phyloP scores from a whole-genome alignment of 2,888 invertebrate genomes.

The Lasioglossum lativentre region DNA sequence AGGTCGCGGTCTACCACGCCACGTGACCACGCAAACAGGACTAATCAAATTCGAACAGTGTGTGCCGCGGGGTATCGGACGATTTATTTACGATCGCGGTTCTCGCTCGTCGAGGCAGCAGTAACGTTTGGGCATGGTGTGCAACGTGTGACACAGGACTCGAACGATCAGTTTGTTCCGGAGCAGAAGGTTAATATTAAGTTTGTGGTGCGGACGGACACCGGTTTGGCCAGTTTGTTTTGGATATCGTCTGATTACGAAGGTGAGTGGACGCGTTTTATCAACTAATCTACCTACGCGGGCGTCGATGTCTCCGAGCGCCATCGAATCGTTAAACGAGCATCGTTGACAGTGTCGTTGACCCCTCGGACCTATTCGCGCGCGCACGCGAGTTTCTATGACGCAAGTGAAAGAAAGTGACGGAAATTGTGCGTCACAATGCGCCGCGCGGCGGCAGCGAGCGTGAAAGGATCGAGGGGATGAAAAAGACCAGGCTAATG shows the following conservation, averaged over 20 bases:
- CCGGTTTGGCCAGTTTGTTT: slow-evolving; percentile 29
- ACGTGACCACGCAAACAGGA: slow-evolving; percentile 50
- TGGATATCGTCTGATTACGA: slow-evolving; percentile 55
- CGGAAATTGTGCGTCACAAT: slow-evolving; percentile 9
- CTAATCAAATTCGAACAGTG: slow-evolving; percentile 27
- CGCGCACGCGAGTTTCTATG: no score
- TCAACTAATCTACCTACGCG: not conserved
- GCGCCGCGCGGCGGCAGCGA: no score
- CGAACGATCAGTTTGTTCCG: slow-evolving; percentile 43
- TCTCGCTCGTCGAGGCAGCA: not conserved
- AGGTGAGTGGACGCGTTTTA: slow-evolving; percentile 44
- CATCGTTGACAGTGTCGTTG: not conserved
- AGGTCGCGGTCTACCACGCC: slow-evolving; percentile 25
- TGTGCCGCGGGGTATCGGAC: slow-evolving; percentile 45
- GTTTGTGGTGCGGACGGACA: slow-evolving; percentile 41
- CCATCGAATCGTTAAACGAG: slow-evolving; percentile 7
- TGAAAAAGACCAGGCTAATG: slow-evolving; percentile 50
- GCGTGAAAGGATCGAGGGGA: slow-evolving; percentile 1
- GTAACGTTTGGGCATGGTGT: slow-evolving; percentile 45
- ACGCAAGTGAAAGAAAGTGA: not conserved
- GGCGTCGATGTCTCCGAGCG: slow-evolving; percentile 31
- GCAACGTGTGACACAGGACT: slow-evolving; percentile 58
- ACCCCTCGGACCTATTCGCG: not conserved
- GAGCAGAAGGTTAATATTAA: slow-evolving; percentile 14
- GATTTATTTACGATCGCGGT: not conserved